These are phyloP conservation scores for Phrynocephalus vlangalii DNA, from an alignment of 2,797 vertebrate genomes.

Conservation along the genomic window DNA sequence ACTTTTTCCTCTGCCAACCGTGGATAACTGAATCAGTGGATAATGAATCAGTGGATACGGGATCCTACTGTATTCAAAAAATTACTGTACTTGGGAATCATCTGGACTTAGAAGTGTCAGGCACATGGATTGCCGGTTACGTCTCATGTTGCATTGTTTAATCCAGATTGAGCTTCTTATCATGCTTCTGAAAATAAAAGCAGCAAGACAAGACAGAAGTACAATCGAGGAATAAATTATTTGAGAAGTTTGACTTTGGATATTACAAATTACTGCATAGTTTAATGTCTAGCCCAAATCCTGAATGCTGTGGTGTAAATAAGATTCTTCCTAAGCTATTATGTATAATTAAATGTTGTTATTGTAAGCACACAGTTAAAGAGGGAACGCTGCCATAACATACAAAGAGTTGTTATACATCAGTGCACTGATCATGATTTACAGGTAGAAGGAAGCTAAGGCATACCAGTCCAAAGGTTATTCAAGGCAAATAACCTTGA, in stretches of 20 bases:
- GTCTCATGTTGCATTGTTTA: not conserved
- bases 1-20: too few relatives aligned
- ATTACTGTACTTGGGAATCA: too few relatives aligned
- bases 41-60: too few relatives aligned
- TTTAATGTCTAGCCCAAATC: not conserved
- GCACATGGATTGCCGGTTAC: not conserved
- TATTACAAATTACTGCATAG: not conserved
- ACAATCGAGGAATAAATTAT: not conserved
- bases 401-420: not conserved
- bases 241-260: not conserved
- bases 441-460: not conserved
- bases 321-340: not conserved
- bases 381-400: not conserved
- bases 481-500: not conserved
- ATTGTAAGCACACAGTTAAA: not conserved
- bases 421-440: not conserved
- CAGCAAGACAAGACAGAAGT: not conserved
- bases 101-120: not conserved
- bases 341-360: not conserved
- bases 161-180: not conserved
- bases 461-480: not conserved
- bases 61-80: not conserved
- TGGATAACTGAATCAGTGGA: too few relatives aligned
- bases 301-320: not conserved
- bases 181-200: not conserved